A percentile compares a stretch with the other conserved stretches of the same genome.
phyloP scores from a whole-genome alignment of 2,888 invertebrate genomes.

The Mythimna albipuncta region DNA sequence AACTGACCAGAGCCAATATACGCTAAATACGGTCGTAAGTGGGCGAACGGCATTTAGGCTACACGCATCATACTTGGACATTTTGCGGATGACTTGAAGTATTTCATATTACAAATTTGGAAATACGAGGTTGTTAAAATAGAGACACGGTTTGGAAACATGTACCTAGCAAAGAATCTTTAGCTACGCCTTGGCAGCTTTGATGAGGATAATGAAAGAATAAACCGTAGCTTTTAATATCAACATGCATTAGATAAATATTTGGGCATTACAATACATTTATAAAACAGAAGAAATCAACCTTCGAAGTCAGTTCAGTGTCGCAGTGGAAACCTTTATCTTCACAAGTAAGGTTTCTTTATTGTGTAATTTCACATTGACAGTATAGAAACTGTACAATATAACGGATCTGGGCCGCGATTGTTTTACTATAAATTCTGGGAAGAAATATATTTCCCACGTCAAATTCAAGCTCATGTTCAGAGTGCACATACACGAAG shows the following conservation, averaged over 20 bases:
- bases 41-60: slow-evolving; percentile 86
- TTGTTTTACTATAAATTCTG: slow-evolving; percentile 55
- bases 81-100: slow-evolving; percentile 77
- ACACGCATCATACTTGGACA: slow-evolving; percentile 73
- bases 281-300: slow-evolving; percentile 21
- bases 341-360: slow-evolving; percentile 45
- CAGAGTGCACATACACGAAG: slow-evolving; percentile 37
- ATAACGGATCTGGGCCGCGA: slow-evolving; percentile 46
- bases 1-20: slow-evolving; percentile 78
- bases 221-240: too few relatives aligned
- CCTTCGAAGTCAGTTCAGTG: slow-evolving; percentile 13
- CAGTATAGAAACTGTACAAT: slow-evolving; percentile 52
- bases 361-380: slow-evolving; percentile 57
- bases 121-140: slow-evolving; percentile 72
- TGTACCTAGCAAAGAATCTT: slow-evolving; percentile 32
- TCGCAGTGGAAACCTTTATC: slow-evolving; percentile 40
- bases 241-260: slow-evolving; percentile 1
- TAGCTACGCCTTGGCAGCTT: slow-evolving; percentile 15
- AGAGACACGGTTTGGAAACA: slow-evolving; percentile 51
- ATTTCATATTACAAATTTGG: slow-evolving; percentile 80
- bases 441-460: slow-evolving; percentile 59
- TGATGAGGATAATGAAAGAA: slow-evolving; percentile 14
- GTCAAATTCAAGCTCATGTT: slow-evolving; percentile 58
- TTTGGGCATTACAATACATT: slow-evolving; percentile 12
- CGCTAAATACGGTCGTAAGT: slow-evolving; percentile 79